These are phyloP conservation scores for Girardinus metallicus DNA, from an alignment of 2,797 vertebrate species.

Conservation along the genomic window DNA sequence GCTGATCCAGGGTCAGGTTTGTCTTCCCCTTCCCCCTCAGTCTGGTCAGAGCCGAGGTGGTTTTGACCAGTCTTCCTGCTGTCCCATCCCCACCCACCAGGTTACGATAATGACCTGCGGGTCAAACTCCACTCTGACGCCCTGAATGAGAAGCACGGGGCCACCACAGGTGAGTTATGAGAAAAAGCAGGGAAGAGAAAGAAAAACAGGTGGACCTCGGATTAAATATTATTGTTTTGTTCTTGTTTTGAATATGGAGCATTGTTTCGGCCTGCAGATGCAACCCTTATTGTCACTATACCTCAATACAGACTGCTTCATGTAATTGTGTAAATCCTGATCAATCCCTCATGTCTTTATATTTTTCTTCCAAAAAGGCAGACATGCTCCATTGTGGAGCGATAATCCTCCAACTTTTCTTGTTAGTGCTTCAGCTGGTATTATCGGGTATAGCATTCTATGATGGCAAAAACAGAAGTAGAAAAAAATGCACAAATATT, in stretches of 20 bases:
- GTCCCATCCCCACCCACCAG: conserved; percentile 79
- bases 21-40: conserved; percentile 32
- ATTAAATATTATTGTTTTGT: not conserved
- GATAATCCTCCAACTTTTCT: not conserved
- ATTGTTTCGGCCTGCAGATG: not conserved
- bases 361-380: not conserved
- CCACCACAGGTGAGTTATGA: conserved; percentile 86
- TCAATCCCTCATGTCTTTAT: not conserved
- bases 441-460: not conserved
- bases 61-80: conserved; percentile 81
- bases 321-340: not conserved
- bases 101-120: conserved; percentile 93
- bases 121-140: conserved; percentile 91
- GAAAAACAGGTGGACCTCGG: not conserved
- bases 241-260: not conserved
- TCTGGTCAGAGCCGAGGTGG: conserved; percentile 77
- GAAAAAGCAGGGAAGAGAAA: conserved; percentile 7
- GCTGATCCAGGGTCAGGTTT: conserved; percentile 76
- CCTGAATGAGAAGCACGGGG: conserved; percentile 93
- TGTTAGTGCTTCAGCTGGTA: not conserved
- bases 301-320: not conserved
- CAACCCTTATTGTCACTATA: not conserved
- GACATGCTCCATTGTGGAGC: not conserved
- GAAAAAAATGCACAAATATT: not conserved
- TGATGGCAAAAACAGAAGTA: not conserved